Percentiles rank a stretch among this genome's conserved stretches.
These are phyloP conservation scores for Clusia tigrina DNA, from an alignment of 2,888 invertebrate genomes.

Conservation along the genomic window DNA sequence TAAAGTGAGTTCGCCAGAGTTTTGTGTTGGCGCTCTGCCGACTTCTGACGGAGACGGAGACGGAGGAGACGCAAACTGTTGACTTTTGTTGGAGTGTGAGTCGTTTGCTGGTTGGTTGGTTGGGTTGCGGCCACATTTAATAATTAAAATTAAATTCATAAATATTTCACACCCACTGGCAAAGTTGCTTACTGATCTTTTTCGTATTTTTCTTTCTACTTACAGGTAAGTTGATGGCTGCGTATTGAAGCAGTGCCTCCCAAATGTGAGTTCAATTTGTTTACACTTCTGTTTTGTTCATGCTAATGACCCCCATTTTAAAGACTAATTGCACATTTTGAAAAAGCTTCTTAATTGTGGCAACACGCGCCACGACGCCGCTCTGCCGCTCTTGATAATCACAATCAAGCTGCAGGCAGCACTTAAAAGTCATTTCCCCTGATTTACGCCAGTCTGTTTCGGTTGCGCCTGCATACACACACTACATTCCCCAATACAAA, in stretches of 20 bases:
- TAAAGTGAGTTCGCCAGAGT: background rate
- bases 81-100: too few species aligned
- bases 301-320: background rate
- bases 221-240: slow-evolving; percentile 47
- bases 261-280: too few species aligned
- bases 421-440: background rate
- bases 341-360: background rate
- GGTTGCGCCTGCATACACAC: background rate
- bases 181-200: too few species aligned
- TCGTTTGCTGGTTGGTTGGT: too few species aligned
- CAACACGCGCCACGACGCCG: background rate
- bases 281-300: background rate
- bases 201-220: slow-evolving; percentile 25
- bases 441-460: background rate
- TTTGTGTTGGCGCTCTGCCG: too few species aligned
- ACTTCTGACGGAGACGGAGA: too few species aligned
- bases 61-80: too few species aligned
- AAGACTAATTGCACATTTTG: background rate
- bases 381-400: background rate
- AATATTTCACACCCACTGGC: too few species aligned
- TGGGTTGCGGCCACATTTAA: too few species aligned
- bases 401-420: background rate
- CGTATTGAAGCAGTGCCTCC: too few species aligned
- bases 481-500: background rate
- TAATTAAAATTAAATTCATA: too few species aligned